Evolutionary conservation across 2,113 vertebrate species (phyloP).

Genomic region (Ahaetulla prasina): DNA sequence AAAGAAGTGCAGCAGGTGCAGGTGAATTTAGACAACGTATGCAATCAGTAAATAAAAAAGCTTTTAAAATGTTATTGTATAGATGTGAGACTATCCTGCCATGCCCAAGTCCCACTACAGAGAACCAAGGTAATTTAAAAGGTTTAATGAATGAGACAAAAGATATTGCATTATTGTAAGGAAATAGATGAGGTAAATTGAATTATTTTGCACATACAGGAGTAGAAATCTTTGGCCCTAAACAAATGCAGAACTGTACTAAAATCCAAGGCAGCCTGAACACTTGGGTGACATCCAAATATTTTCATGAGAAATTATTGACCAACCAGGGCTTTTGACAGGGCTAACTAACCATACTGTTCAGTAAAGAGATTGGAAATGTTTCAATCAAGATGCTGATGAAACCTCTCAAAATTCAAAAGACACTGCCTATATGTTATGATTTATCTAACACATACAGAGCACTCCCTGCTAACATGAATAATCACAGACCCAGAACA

Average conservation of each 20-base stretch:
- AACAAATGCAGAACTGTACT: background rate
- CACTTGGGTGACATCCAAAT: background rate
- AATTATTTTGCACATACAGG: background rate
- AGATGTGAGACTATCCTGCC: background rate
- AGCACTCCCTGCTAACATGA: slow-evolving; percentile 9
- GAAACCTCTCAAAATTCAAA: slow-evolving; percentile 28
- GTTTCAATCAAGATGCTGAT: slow-evolving; percentile 39
- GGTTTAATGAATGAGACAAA: background rate
- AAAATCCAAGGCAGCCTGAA: background rate
- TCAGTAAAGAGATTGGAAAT: slow-evolving; percentile 27
- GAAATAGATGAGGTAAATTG: slow-evolving; percentile 10
- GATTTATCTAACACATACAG: slow-evolving; percentile 8
- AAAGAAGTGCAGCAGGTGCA: background rate
- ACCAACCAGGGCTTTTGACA: background rate
- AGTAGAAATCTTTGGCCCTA: slow-evolving; percentile 5
- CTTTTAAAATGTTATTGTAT: background rate
- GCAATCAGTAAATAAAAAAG: background rate
- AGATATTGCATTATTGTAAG: background rate
- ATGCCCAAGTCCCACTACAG: background rate
- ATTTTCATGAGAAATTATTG: background rate
- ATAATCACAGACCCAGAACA: slow-evolving; percentile 6
- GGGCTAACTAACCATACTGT: slow-evolving; percentile 13
- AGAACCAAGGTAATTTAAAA: background rate
- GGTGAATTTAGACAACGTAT: background rate
- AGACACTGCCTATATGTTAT: slow-evolving; percentile 11